phyloP scores from a whole-genome alignment of 2,113 vertebrate genomes.

The Perca fluviatilis region DNA sequence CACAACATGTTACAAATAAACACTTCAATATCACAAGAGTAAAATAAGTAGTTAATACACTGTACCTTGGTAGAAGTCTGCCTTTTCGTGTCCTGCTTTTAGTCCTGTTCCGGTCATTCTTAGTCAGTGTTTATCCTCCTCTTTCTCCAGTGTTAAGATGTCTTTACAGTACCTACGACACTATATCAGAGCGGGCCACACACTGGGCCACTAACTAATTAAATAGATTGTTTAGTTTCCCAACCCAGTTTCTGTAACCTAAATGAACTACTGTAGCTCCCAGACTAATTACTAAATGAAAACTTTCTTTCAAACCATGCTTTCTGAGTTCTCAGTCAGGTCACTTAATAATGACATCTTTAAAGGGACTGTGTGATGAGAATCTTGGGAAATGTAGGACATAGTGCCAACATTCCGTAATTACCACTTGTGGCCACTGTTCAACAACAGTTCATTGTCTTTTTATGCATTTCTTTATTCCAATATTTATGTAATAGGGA shows the following conservation, averaged over 20 bases:
- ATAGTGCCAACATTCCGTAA: background rate
- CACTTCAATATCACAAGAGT: background rate
- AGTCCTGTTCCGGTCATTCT: background rate
- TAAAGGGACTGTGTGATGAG: background rate
- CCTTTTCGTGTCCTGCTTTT: background rate
- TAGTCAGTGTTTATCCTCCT: background rate
- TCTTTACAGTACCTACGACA: background rate
- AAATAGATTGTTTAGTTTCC: no score
- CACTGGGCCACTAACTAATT: background rate
- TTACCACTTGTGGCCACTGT: slow-evolving; percentile 4
- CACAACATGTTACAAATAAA: background rate
- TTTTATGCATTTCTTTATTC: background rate
- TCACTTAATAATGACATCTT: slow-evolving; percentile 32
- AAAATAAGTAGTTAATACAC: background rate
- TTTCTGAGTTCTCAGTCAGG: background rate
- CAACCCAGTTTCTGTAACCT: background rate
- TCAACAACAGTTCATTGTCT: background rate
- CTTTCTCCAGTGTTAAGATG: background rate
- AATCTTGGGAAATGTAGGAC: slow-evolving; percentile 39
- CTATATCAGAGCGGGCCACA: background rate
- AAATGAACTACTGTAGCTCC: background rate
- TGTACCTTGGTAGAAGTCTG: background rate
- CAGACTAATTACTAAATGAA: background rate
- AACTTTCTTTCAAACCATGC: background rate
- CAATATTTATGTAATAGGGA: background rate